These are phyloP conservation scores for Zaprionus africanus DNA, from an alignment of 1,140 invertebrate species.

Conservation along the genomic window DNA sequence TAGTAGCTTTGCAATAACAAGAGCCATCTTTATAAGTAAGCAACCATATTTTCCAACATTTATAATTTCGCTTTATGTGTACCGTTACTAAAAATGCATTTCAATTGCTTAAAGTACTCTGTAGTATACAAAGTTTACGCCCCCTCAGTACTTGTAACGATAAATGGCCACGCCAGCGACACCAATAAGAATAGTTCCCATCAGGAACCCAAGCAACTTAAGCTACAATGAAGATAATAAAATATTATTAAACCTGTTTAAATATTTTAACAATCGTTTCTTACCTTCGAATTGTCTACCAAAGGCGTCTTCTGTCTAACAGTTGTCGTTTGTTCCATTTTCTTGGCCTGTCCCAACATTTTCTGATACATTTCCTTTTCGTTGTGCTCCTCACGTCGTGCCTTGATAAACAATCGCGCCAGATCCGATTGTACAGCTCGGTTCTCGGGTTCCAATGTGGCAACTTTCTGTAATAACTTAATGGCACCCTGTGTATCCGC, in stretches of 20 bases:
- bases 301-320: constrained; percentile 68
- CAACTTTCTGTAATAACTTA: constrained; percentile 86
- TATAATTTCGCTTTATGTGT: constrained; percentile 65
- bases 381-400: constrained; percentile 85
- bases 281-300: constrained; percentile 77
- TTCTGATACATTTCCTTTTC: constrained; percentile 88
- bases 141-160: constrained; percentile 85
- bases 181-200: constrained; percentile 86
- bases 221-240: constrained; percentile 79
- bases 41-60: constrained; percentile 61
- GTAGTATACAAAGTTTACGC: constrained; percentile 27
- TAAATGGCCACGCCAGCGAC: constrained; percentile 87
- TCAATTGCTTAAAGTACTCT: constrained; percentile 68
- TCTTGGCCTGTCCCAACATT: constrained; percentile 86
- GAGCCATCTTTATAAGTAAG: constrained; percentile 47
- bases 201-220: constrained; percentile 86
- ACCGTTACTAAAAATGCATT: constrained; percentile 64
- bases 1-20: constrained; percentile 48
- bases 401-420: constrained; percentile 86
- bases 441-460: constrained; percentile 87
- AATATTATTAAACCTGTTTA: background rate
- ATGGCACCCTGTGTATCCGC: constrained; percentile 88
- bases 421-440: constrained; percentile 87
- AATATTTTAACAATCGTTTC: background rate
- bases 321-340: constrained; percentile 80